Base-by-base conservation (phyloP, 2,797 vertebrate species). In the Epinephelus coioides region DNA sequence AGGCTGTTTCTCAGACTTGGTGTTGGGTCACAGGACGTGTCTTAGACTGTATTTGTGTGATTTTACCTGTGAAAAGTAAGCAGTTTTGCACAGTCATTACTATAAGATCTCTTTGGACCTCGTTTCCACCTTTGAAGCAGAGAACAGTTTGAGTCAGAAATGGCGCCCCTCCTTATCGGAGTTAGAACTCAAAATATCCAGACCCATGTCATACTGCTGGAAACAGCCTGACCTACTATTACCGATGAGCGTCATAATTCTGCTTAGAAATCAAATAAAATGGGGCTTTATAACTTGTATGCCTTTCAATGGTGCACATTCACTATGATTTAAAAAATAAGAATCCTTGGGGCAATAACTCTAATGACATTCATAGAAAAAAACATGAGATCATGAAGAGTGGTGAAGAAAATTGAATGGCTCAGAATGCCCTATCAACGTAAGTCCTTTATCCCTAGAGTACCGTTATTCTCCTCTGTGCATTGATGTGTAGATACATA, bases 51-150 rank as follows among this genome's bases (percentile, higher is more conserved):
- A 14, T 64, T 18, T 38, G 68, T 53, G 61, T 63, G 14, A 70
- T 77, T 71, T 68, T 69, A 70, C 38, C 51, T 40, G 6, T 30
- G 34, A 40, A 76, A 69, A 11, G 25, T 40, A 1, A 68, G 4
- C 40, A 6, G 19, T 62, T 57, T 73, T 70, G 43, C 54, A 18
- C 0, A 0, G 44, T 25, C 4, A 19, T 12, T 57, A 79, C 8
- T 5, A 8, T 49, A n/a, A 34, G 61, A 38, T 59, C 38, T 27
- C 3, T 65, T 34, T 69, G 15, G 69, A 38, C 47, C 50, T 23
- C 1, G 46, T 1, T 34, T 34, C 34, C 34, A 34, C 34, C 34
- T 34, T 34, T 34, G 34, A 34, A 34, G 6, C 34, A 34, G 34
- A 43, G 66, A 19, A 54, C 6, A 17, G 19, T 68, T 19, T 69